Base-by-base conservation (phyloP, 2,113 vertebrate species). In the Saimiri boliviensis region DNA sequence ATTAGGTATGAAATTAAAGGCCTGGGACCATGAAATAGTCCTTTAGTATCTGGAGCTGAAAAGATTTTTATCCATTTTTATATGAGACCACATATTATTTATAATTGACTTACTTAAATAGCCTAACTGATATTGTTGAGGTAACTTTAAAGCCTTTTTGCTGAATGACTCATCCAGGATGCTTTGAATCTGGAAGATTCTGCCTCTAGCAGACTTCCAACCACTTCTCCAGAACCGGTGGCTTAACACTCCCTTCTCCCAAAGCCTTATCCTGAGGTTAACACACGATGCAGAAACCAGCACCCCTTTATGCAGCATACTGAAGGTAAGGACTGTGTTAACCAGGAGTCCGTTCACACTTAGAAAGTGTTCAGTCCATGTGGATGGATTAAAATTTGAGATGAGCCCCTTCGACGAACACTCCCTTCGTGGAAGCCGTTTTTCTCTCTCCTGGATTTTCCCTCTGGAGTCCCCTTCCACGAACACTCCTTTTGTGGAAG, bases 281-380 rank as follows among this genome's bases (percentile, higher is more conserved):
- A 79, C 25, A 16, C 42, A 2, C 9, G 40, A 14, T 0, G 5
- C 13, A 30, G 13, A 25, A 32, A 8, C 56, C 3, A 7, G 5
- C 6, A 12, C 0, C 2, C 20, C 49, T 49, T 82, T 27, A 20
- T 32, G 25, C 2, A 52, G 49, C 9, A 3, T 0, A 13, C 7
- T 40, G 42, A 40, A 83, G 83, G n/a, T 4, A 60, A 86, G 6
- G 32, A 20, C 32, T 74, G 19, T 76, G 73, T 74, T 11, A 5
- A 4, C 9, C 5, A 40, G 27, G 1, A 7, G 45, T 86, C 42
- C 4, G 40, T 35, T 56, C 8, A 6, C 25, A 19, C 37, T 66
- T 85, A 94, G 66, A 60, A 84, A 94, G 23, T 35, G 19, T 42
- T 91, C 74, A 21, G 6, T 40, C 30, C 3, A 32, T 79, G 45